phyloP scores from a whole-genome alignment of 2,888 invertebrate genomes.

The Morpho helenor region DNA sequence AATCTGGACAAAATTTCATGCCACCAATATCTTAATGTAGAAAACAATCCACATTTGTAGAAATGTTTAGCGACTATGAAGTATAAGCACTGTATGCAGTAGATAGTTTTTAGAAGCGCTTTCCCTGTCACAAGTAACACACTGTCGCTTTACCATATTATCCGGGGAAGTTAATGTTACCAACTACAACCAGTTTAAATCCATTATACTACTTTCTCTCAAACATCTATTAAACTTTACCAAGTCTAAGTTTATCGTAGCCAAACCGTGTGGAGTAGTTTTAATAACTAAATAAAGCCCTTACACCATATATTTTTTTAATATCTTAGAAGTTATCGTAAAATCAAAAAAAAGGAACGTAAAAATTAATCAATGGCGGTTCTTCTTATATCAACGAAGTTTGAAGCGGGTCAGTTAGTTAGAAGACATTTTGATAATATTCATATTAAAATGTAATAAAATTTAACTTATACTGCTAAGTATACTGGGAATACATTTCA shows the following conservation, averaged over 20 bases:
- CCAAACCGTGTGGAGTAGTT: not conserved
- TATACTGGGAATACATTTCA: not conserved
- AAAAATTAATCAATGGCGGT: too few relatives aligned
- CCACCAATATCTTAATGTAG: too few relatives aligned
- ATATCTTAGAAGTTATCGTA: too few relatives aligned
- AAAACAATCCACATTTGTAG: not conserved
- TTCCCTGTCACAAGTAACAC: conserved; percentile 9
- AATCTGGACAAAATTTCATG: too few relatives aligned
- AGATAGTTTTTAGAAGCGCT: conserved; percentile 5
- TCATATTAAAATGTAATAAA: not conserved
- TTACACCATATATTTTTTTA: too few relatives aligned
- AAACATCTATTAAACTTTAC: conserved; percentile 6
- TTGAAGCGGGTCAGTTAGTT: too few relatives aligned
- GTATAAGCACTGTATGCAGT: not conserved
- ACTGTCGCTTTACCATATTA: conserved; percentile 2
- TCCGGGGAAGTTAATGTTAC: conserved; percentile 22
- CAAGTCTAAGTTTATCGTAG: conserved; percentile 12
- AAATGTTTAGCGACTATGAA: not conserved
- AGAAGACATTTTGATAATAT: too few relatives aligned
- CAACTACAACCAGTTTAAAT: conserved; percentile 29
- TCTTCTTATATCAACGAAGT: too few relatives aligned
- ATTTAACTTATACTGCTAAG: not conserved
- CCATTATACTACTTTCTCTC: conserved; percentile 31
- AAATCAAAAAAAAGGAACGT: too few relatives aligned
- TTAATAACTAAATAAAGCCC: too few relatives aligned